Base-by-base conservation (phyloP, 2,797 vertebrate species). In the Botia almorhae region DNA sequence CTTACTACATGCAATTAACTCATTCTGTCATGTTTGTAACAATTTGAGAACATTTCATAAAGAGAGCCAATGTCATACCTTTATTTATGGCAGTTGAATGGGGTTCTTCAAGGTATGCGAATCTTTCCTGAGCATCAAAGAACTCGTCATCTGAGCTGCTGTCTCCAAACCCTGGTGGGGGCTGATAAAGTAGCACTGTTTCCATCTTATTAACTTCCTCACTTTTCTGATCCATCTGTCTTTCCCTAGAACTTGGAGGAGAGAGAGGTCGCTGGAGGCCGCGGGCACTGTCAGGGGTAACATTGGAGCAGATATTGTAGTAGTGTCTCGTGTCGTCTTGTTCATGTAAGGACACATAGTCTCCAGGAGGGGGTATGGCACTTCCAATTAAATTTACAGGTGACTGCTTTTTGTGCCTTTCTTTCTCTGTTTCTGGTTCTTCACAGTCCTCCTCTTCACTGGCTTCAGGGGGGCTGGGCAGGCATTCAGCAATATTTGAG, bases 101-200 rank as follows among this genome's bases (percentile, higher is more conserved):
- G 0, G 78, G 76, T 33, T 94, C 90, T 80, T 92, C 94, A 0
- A 88, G 91, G 0, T 95, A 94, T 14, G 92, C 94, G n/a, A 99
- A 94, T 82, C 93, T 91, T 85, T 99, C 97, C 17, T 93, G 94
- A 12, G 97, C 96, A 0, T 98, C 97, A 67, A 96, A 98, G 91
- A 97, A 98, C 87, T 99, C 97, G 17, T 99, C 97, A 7, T 98
- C 98, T 0, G 98, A 98, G 87, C 97, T 98, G 89, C 95, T 97
- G 85, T 98, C 96, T 23, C 94, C 95, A 79, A 96, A 97, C 33
- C 96, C 95, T 6, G 93, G 94, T 0, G 96, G 95, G 0, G 95
- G 95, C 23, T 93, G 92, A 5, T 96, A 92, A 78, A 95, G 91
- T 39, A 92, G 89, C 1, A 88, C n/a, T 0, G 84, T 80, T 0